phyloP scores from a whole-genome alignment of 2,888 invertebrate genomes.

The Norana najaformis region DNA sequence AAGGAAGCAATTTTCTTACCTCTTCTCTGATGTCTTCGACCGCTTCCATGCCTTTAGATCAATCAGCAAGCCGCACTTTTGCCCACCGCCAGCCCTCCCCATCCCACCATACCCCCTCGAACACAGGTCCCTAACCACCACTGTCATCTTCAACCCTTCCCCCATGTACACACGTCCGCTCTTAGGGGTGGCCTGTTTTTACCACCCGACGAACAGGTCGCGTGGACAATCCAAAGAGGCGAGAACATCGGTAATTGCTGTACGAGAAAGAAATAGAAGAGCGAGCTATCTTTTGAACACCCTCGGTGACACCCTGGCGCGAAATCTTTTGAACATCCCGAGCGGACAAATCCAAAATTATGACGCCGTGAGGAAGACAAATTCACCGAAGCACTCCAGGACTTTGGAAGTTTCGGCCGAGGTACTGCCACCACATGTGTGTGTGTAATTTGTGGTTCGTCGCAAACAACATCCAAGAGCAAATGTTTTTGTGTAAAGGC shows the following conservation, averaged over 20 bases:
- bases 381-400: neutral
- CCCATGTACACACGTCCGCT: neutral
- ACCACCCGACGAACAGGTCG: neutral
- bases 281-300: neutral
- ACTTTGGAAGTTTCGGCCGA: neutral
- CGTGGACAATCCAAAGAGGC: neutral
- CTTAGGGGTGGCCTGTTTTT: constrained; percentile 1
- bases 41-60: neutral
- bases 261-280: neutral
- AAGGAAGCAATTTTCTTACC: constrained; percentile 10
- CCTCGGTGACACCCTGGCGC: neutral
- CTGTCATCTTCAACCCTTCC: neutral
- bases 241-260: neutral
- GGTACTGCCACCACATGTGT: neutral
- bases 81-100: neutral
- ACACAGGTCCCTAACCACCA: neutral
- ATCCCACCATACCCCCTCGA: neutral
- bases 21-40: neutral
- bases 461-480: neutral
- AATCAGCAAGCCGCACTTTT: neutral
- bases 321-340: neutral
- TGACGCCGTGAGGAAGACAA: neutral
- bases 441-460: too few relatives aligned
- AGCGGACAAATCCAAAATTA: neutral
- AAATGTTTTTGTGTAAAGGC: neutral